Conservation (phyloP, 2,888 invertebrate genomes). For the Buathra laborator region DNA sequence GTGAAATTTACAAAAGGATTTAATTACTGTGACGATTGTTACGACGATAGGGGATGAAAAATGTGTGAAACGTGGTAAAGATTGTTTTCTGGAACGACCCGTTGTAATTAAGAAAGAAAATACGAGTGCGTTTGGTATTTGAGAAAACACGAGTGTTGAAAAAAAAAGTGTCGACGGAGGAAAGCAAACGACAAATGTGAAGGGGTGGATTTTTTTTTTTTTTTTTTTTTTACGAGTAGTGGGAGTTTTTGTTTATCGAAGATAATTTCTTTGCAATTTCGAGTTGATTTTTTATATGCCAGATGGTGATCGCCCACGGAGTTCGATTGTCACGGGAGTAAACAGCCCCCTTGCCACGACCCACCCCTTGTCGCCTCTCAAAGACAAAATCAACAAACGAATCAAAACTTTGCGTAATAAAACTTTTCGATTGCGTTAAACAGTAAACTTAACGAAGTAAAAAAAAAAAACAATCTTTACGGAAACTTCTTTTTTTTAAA, state of each 20-base stretch:
- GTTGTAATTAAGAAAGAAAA: neutral
- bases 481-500: neutral
- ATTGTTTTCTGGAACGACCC: neutral
- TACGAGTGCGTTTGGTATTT: neutral
- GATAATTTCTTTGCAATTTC: neutral
- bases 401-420: neutral
- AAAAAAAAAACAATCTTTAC: neutral
- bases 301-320: conserved; percentile 34
- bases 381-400: conserved; percentile 47
- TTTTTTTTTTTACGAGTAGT: neutral
- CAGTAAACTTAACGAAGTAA: neutral
- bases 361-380: conserved; percentile 27
- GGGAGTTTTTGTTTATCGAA: neutral
- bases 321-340: conserved; percentile 57
- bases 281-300: conserved; percentile 12
- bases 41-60: neutral
- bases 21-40: neutral
- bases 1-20: neutral
- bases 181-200: neutral
- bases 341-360: conserved; percentile 41
- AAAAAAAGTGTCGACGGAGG: neutral
- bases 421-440: neutral
- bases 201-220: neutral
- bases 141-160: neutral
- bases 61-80: conserved; percentile 30